phyloP scores from a whole-genome alignment of 2,797 vertebrate genomes.

The Momotus momota region DNA sequence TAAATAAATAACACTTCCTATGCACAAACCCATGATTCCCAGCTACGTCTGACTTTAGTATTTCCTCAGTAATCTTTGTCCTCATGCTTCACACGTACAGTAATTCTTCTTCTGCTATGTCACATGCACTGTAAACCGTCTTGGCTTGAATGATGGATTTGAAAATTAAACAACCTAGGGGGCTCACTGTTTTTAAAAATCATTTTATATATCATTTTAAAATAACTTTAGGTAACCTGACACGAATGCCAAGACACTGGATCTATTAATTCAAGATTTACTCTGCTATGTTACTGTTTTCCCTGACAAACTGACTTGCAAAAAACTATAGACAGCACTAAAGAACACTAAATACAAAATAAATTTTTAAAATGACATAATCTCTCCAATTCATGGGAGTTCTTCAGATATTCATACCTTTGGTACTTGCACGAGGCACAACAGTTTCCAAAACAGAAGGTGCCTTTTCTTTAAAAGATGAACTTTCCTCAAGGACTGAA shows the following conservation, averaged over 20 bases:
- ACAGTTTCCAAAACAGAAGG: background rate
- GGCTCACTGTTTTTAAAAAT: constrained; percentile 64
- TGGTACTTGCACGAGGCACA: background rate
- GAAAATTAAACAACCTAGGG: constrained; percentile 69
- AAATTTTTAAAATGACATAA: background rate
- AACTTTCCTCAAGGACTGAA: background rate
- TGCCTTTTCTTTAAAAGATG: background rate
- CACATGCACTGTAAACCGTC: constrained; percentile 36
- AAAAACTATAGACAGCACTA: background rate
- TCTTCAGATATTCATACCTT: background rate
- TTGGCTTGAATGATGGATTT: constrained; percentile 61
- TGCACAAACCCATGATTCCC: background rate
- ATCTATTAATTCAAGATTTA: constrained; percentile 49
- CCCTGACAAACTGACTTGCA: constrained; percentile 21
- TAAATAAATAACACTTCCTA: constrained; percentile 16
- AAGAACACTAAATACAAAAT: background rate
- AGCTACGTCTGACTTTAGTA: constrained; percentile 22
- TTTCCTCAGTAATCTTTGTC: constrained; percentile 50
- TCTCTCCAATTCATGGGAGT: background rate
- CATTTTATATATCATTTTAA: constrained; percentile 63
- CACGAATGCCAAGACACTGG: constrained; percentile 24
- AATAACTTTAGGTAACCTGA: constrained; percentile 62
- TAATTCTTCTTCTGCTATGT: constrained; percentile 60
- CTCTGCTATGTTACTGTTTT: background rate
- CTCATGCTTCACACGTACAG: constrained; percentile 38